phyloP scores from a whole-genome alignment of 2,888 invertebrate genomes.

The Ectropis crepuscularia region DNA sequence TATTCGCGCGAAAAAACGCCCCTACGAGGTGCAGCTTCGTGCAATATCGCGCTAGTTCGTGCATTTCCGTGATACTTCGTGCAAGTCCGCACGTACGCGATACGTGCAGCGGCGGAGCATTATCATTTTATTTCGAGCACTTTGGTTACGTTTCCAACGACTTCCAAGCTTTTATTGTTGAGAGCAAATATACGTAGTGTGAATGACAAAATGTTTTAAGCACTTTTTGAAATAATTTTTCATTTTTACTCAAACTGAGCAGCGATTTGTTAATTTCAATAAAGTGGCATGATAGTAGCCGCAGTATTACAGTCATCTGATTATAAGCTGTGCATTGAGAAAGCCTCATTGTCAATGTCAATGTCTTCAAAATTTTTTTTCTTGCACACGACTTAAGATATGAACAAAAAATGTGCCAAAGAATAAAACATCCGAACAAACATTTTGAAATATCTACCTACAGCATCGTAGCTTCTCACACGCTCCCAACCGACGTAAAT shows the following conservation, averaged over 20 bases:
- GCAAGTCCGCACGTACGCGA: conserved; percentile 34
- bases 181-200: not conserved
- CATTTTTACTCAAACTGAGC: too few species aligned
- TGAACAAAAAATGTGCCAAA: not conserved
- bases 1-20: conserved; percentile 42
- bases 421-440: not conserved
- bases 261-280: too few species aligned
- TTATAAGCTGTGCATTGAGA: too few species aligned
- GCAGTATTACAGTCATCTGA: too few species aligned
- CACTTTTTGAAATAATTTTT: too few species aligned
- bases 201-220: conserved; percentile 1
- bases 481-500: conserved; percentile 28
- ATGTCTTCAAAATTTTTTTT: too few species aligned
- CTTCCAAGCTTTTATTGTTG: conserved; percentile 22
- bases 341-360: too few species aligned
- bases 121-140: conserved; percentile 34
- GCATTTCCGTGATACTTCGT: conserved; percentile 10
- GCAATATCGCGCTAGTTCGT: conserved; percentile 27
- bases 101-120: conserved; percentile 34
- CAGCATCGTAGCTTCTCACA: conserved; percentile 16
- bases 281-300: too few species aligned
- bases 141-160: conserved; percentile 23
- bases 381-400: too few species aligned
- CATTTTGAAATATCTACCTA: not conserved
- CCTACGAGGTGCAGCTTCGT: conserved; percentile 35